These are phyloP conservation scores for Erannis defoliaria DNA, from an alignment of 2,888 invertebrate species.

Conservation along the genomic window DNA sequence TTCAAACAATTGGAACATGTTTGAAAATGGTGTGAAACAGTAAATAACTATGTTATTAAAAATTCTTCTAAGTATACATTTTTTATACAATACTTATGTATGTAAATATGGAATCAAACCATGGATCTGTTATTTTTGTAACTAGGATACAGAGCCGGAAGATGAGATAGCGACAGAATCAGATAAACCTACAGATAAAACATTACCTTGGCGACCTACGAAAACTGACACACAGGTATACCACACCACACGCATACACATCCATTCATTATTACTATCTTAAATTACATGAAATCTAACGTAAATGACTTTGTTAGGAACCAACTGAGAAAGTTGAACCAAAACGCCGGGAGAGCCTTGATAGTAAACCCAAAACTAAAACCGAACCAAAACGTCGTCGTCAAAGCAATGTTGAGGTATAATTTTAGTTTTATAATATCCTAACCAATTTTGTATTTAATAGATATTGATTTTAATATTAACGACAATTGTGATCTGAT, in stretches of 20 bases:
- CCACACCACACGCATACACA: slow-evolving; percentile 51
- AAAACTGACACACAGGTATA: slow-evolving; percentile 71
- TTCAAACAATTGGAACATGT: slow-evolving; percentile 57
- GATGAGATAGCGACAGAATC: slow-evolving; percentile 60
- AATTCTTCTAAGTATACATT: not conserved
- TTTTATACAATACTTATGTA: slow-evolving; percentile 1
- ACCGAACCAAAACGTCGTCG: slow-evolving; percentile 55
- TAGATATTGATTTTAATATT: not conserved
- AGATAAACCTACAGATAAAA: slow-evolving; percentile 76
- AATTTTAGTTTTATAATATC: not conserved
- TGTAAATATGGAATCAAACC: slow-evolving; percentile 45
- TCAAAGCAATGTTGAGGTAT: slow-evolving; percentile 66
- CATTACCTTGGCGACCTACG: slow-evolving; percentile 77
- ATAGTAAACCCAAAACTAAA: slow-evolving; percentile 42
- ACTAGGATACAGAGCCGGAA: slow-evolving; percentile 73
- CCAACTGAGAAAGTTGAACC: slow-evolving; percentile 59
- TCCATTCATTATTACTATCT: slow-evolving; percentile 16
- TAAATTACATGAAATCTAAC: not conserved
- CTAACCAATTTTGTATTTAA: no score
- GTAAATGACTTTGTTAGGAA: slow-evolving; percentile 59
- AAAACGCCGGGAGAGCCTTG: slow-evolving; percentile 65
- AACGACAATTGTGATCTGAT: slow-evolving; percentile 25
- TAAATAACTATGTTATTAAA: slow-evolving; percentile 60
- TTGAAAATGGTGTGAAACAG: slow-evolving; percentile 60
- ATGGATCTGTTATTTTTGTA: slow-evolving; percentile 61